Percentiles rank a stretch among this genome's conserved stretches.
Conservation (phyloP, 2,113 vertebrate genomes). For the Alces alces region DNA sequence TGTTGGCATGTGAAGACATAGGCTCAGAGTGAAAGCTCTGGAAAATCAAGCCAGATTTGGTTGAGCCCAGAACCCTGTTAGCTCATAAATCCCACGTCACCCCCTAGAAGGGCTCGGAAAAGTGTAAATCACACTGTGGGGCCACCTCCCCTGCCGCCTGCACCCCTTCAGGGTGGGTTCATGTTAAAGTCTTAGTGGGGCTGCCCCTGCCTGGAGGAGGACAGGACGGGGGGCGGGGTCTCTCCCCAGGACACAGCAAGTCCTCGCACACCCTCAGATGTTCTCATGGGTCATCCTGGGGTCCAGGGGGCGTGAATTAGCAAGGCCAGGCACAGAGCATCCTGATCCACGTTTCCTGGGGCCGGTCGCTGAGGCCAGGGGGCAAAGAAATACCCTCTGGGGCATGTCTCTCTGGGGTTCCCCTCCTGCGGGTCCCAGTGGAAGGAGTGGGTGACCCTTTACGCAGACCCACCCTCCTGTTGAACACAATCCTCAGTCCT, state of each 20-base stretch:
- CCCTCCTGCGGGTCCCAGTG: rapidly evolving
- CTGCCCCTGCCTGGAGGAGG: not conserved
- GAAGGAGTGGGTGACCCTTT: not conserved
- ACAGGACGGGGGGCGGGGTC: not conserved
- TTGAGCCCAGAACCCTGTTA: not conserved
- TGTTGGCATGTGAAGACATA: rapidly evolving
- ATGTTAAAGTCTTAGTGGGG: rapidly evolving
- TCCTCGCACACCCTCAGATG: rapidly evolving
- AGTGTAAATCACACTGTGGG: rapidly evolving
- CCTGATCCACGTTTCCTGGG: rapidly evolving
- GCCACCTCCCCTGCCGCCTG: too few species aligned
- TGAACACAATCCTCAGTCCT: rapidly evolving
- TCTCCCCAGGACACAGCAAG: too few species aligned
- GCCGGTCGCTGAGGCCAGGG: rapidly evolving
- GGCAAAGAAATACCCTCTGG: not conserved
- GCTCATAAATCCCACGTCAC: rapidly evolving
- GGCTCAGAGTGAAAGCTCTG: not conserved
- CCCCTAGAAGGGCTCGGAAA: not conserved
- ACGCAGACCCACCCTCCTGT: rapidly evolving
- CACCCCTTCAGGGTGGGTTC: not conserved
- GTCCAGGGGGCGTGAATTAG: rapidly evolving
- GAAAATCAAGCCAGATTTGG: not conserved
- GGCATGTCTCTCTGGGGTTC: not conserved
- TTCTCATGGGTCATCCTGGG: rapidly evolving
- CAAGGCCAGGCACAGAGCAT: rapidly evolving